These are phyloP conservation scores for Heteromormyrus szaboi DNA, from an alignment of 2,797 vertebrate genomes.

Conservation along the genomic window DNA sequence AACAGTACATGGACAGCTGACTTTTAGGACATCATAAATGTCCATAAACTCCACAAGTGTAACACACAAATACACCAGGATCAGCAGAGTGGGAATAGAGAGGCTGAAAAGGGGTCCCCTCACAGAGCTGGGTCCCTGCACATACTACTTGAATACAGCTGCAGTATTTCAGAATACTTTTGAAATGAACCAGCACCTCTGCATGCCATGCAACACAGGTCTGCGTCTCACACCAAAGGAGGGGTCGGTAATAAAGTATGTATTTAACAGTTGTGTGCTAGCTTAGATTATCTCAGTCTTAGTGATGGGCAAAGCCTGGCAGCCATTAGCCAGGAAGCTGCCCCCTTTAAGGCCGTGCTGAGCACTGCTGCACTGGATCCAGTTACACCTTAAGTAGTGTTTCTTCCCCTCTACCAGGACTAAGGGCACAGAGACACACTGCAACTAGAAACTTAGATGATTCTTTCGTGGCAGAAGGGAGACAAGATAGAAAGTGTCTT, in stretches of 20 bases:
- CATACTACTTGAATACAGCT: not conserved
- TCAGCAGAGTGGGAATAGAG: not conserved
- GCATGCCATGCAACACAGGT: slow-evolving; percentile 31
- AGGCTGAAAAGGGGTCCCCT: slow-evolving; percentile 5
- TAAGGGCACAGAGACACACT: slow-evolving; percentile 38
- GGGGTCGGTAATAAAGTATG: slow-evolving; percentile 19
- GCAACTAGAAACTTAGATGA: slow-evolving; percentile 42
- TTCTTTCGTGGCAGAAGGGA: slow-evolving; percentile 32
- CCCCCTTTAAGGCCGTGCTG: slow-evolving; percentile 34
- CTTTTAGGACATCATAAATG: not conserved
- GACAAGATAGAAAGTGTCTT: slow-evolving; percentile 37
- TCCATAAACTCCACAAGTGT: not conserved
- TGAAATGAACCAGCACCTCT: slow-evolving; percentile 30
- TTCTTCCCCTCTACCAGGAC: not conserved
- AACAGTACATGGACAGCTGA: not conserved
- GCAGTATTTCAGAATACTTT: slow-evolving; percentile 21
- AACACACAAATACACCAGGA: not conserved
- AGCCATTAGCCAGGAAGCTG: slow-evolving; percentile 50
- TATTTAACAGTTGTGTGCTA: slow-evolving; percentile 26
- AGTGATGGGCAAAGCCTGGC: slow-evolving; percentile 59
- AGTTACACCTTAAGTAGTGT: slow-evolving; percentile 34
- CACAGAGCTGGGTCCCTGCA: slow-evolving; percentile 1
- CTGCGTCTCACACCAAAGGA: slow-evolving; percentile 39
- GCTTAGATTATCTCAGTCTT: slow-evolving; percentile 47
- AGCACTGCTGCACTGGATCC: slow-evolving; percentile 22